Base-by-base conservation (phyloP, 1,140 invertebrate genomes). In the Drosophila sturtevanti region DNA sequence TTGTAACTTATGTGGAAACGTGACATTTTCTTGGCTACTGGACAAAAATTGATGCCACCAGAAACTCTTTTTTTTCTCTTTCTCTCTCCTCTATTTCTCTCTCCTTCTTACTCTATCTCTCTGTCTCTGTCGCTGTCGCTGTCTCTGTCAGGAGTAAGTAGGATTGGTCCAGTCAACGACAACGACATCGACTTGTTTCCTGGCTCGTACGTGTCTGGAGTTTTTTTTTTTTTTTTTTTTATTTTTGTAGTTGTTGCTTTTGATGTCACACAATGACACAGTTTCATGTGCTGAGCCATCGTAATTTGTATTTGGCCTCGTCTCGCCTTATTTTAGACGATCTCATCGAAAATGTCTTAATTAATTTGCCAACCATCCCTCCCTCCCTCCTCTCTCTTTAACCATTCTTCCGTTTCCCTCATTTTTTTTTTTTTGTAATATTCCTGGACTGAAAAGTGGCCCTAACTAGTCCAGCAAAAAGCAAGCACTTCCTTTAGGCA, bases 11-110 rank as follows among this genome's bases (percentile, higher is more conserved):
- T 90, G 81, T 82, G 87, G 79, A 90, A 90, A 90, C 87, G 87
- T 90, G 87, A 90, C 87, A 90, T 86, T 90, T 90, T 87, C 87
- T 69, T 68, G 74, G 87, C 87, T 90, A 90, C 87, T 90, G 87
- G 87, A 90, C 79, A 90, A 90, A 86, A 90, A 90, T 90, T 90
- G 86, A 90, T 90, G 86, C 77, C 84, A 66, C 41, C 9, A 21
- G 41, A 48, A 10, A 11, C 41, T 48, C 41, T 48, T 48, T 21
- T 21, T 16, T 7, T 7, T 14, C 38, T 41, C 38, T 41, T 24
- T n/a, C 51, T 24, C 51, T 27, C 22, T 16, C 66, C n/a, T n/a
- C n/a, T n/a, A n/a, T n/a, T n/a, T n/a, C n/a, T 31, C 5, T 31
- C 6, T 31, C 27, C 4, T 6, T 31, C 27, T 31, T 24, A 2